A percentile compares a stretch with the other conserved stretches of the same genome.
These are phyloP conservation scores for Carettochelys insculpta DNA, from an alignment of 2,113 vertebrate genomes.

Conservation along the genomic window DNA sequence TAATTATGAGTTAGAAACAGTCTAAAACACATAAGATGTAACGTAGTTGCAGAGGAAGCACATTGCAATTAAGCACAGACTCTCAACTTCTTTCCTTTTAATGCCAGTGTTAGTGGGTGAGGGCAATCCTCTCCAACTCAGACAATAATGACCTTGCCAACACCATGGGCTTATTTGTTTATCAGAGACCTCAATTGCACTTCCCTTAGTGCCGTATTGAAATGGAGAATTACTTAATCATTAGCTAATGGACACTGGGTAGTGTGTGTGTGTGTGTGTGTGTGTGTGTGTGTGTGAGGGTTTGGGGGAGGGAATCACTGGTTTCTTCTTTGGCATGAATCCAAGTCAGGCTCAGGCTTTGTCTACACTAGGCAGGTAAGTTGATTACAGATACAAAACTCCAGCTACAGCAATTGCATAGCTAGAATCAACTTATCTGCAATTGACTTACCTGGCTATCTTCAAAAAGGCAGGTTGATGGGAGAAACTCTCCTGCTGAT, in stretches of 20 bases:
- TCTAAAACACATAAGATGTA: conserved; percentile 29
- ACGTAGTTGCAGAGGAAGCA: neutral
- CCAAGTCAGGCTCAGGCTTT: neutral
- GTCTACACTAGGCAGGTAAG: too few relatives aligned
- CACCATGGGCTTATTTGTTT: conserved; percentile 24
- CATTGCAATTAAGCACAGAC: conserved; percentile 22
- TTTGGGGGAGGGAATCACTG: neutral
- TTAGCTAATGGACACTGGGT: neutral
- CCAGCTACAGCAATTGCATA: too few relatives aligned
- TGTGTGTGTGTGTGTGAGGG: too few relatives aligned
- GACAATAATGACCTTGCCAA: too few relatives aligned
- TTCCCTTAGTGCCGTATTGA: neutral
- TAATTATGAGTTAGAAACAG: conserved; percentile 43
- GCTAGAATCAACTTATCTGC: too few relatives aligned
- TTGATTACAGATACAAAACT: too few relatives aligned
- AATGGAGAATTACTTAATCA: neutral
- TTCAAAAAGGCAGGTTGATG: too few relatives aligned
- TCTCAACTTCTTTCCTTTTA: conserved; percentile 28
- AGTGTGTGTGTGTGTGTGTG: too few relatives aligned
- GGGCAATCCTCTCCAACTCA: too few relatives aligned
- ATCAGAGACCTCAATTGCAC: conserved; percentile 19
- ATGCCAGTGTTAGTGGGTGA: too few relatives aligned
- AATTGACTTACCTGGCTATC: too few relatives aligned
- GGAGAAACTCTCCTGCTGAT: too few relatives aligned
- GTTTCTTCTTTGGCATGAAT: neutral